Evolutionary conservation across 2,888 invertebrate genomes (phyloP).

Genomic region (Pristionchus entomophagus): DNA sequence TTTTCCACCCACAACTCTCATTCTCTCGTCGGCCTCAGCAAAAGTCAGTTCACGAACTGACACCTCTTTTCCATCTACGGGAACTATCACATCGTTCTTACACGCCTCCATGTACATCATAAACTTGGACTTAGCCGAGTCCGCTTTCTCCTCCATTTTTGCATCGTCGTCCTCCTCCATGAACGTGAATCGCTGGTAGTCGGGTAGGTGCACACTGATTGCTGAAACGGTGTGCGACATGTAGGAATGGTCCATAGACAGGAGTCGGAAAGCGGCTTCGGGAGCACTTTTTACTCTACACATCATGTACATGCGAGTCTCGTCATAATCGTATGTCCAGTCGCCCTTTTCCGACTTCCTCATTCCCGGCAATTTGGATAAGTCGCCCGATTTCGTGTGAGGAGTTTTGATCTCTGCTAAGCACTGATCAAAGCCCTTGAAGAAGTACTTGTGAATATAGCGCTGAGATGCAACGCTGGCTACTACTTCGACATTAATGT

Average conservation of each 20-base stretch:
- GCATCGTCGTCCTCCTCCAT: conserved; percentile 12
- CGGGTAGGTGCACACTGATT: conserved; percentile 15
- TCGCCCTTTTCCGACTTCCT: neutral
- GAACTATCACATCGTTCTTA: neutral
- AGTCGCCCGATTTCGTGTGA: neutral
- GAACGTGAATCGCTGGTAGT: neutral
- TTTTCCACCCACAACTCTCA: neutral
- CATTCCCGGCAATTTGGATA: neutral
- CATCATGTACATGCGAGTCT: conserved; percentile 18
- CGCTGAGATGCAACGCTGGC: neutral
- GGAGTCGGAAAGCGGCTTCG: too few species aligned
- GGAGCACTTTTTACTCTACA: conserved; percentile 4
- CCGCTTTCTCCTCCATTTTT: neutral
- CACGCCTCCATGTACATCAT: too few species aligned
- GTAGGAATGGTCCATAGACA: neutral
- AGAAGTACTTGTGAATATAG: neutral
- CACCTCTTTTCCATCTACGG: neutral
- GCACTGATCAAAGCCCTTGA: too few species aligned
- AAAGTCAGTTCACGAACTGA: neutral
- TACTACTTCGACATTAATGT: conserved; percentile 3
- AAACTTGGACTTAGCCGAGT: too few species aligned
- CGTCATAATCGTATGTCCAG: too few species aligned
- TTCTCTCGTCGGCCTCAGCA: neutral
- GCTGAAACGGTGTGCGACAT: neutral
- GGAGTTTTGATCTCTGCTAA: too few species aligned